Evolutionary conservation across 2,113 vertebrate species (phyloP), one percentile per base, ranked within the genome.

Genomic region (Sorex araneus): DNA sequence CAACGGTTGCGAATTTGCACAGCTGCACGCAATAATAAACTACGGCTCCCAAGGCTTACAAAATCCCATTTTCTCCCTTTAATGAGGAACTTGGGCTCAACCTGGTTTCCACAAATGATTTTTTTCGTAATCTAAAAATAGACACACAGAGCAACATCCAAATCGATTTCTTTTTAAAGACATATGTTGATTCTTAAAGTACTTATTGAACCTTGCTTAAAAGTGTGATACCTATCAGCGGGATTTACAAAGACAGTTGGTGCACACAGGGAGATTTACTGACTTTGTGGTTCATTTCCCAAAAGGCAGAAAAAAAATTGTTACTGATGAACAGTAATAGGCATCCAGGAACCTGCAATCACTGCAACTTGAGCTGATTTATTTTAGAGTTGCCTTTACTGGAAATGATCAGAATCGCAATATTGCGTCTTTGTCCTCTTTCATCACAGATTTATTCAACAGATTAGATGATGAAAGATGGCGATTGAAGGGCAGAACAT

Each of bases 31-130:
- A 89, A 60, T 87, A 88, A 90, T 36, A 73, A 75, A 93, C 40
- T n/a, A 47, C 69, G 84, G 64, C 80, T 82, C 64, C 15, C 25
- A n/a, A 81, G 67, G 43, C 50, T 87, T 63, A 63, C 64, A 82
- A 70, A 96, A 89, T 75, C 54, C 81, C 81, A 40, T 67, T 84
- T 89, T 89, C 57, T 15, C 47, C 30, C 36, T 28, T 21, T 88
- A 64, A 50, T 57, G 77, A 77, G 32, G 76, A 94, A 89, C 74
- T 81, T 89, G 84, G 84, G 81, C 70, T 91, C 92, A 91, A 74
- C 30, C 54, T 87, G 74, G 67, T 76, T 86, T 83, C 93, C 81
- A 81, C 77, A 77, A 76, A 86, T 69, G 74, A 80, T 47, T 76
- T 70, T 81, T 77, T 63, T 50, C 34, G 63, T 76, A 69, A 83